These are phyloP conservation scores for Drosophila phalerata DNA, from an alignment of 2,888 invertebrate species.

Conservation along the genomic window DNA sequence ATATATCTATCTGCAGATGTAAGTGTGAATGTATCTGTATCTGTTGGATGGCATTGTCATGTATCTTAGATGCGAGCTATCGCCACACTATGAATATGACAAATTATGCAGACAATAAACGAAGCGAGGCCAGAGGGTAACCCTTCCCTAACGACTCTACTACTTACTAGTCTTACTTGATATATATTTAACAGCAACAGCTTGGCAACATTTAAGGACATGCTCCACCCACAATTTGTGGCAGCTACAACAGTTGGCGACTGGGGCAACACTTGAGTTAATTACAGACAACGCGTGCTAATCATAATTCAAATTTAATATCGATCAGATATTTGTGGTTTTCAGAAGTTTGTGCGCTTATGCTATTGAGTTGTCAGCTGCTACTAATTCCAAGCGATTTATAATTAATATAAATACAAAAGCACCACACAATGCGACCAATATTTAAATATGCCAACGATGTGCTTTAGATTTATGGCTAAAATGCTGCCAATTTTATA, in stretches of 20 bases:
- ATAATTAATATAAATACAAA: slow-evolving; percentile 66
- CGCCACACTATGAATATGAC: slow-evolving; percentile 59
- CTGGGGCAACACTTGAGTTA: slow-evolving; percentile 44
- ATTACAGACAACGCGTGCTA: slow-evolving; percentile 42
- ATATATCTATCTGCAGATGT: slow-evolving; percentile 6
- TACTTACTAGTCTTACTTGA: not conserved
- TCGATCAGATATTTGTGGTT: slow-evolving; percentile 26
- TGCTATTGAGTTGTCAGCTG: slow-evolving; percentile 21
- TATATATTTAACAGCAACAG: slow-evolving; percentile 19
- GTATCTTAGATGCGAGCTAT: slow-evolving; percentile 38
- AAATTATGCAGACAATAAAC: slow-evolving; percentile 68
- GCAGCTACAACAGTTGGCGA: slow-evolving; percentile 4
- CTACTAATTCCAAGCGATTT: slow-evolving; percentile 64
- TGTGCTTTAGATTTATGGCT: slow-evolving; percentile 65
- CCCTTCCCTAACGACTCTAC: not conserved
- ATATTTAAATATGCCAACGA: slow-evolving; percentile 50
- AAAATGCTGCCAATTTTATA: slow-evolving; percentile 53
- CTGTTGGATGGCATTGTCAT: slow-evolving; percentile 14
- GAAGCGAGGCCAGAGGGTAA: slow-evolving; percentile 4
- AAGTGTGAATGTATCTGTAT: slow-evolving; percentile 22
- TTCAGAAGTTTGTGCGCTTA: slow-evolving; percentile 2
- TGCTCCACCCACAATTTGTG: slow-evolving; percentile 23
- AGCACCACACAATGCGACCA: slow-evolving; percentile 23
- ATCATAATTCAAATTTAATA: slow-evolving; percentile 59
- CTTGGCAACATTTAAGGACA: slow-evolving; percentile 40